Base-by-base conservation (phyloP, 2,888 invertebrate genomes). In the Lasioglossum figueresi region DNA sequence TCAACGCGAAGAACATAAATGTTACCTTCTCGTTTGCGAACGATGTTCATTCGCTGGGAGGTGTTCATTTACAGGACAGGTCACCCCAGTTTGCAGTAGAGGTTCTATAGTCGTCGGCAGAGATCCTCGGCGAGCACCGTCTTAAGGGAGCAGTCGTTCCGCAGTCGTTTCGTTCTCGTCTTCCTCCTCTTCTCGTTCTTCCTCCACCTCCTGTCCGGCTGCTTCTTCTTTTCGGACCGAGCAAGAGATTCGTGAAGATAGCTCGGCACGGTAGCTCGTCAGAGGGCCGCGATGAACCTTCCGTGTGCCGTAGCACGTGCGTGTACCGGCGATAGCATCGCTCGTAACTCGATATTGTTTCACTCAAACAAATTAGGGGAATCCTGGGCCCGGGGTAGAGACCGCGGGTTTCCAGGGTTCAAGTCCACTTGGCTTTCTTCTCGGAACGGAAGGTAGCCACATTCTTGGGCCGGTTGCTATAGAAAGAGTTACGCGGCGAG, bases 311-410 rank as follows among this genome's bases (percentile, higher is more conserved):
- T 90, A 92, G 93, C 94, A 93, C 94, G 93, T 92, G 93, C 93
- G 93, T 93, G 92, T 93, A 90, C 87, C 84, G 78, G 85, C 82
- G 94, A 93, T 94, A 92, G 82, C 91, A 94, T 94, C 94, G 90
- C 82, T 90, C 91, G 94, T 94, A 94, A 94, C 94, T 94, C 94
- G 94, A 94, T 94, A 94, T 94, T 94, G 94, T 94, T 94, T 94
- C 92, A 92, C 94, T 94, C 93, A 93, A 93, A 93, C 92, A 94
- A 94, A 94, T 94, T 94, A 94, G 92, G 92, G 91, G 92, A 93
- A 91, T 93, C 89, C 91, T 91, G 90, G 88, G 43, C 75, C 84
- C 81, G 82, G 87, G 89, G 90, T 87, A 90, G 91, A 88, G 90
- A 90, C 91, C 85, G 89, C 83, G 89, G 85, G 82, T 91, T 88